A percentile compares a stretch with the other conserved stretches of the same genome.
These are phyloP conservation scores for Pseudocheirus occidentalis DNA, from an alignment of 2,797 vertebrate species.

Conservation along the genomic window DNA sequence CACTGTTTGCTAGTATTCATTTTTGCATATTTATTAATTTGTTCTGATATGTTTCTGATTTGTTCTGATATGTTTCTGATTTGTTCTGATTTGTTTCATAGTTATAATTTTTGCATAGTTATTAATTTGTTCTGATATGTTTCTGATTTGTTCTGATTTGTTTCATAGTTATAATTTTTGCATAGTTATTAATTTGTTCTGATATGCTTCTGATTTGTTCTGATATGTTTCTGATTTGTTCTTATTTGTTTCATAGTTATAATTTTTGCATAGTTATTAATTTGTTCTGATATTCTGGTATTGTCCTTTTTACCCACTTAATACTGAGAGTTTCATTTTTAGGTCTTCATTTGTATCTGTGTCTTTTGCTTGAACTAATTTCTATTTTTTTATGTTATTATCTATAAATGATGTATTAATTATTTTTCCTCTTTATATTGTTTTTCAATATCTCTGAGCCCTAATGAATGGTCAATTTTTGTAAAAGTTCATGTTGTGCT, in stretches of 20 bases:
- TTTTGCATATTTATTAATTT: background rate
- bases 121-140: background rate
- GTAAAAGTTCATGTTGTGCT: background rate
- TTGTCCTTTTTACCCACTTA: background rate
- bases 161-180: too few species aligned
- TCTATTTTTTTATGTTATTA: background rate
- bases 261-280: background rate
- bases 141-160: too few species aligned
- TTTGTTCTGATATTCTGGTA: background rate
- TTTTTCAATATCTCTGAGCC: background rate
- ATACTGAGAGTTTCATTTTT: background rate
- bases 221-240: too few species aligned
- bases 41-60: background rate
- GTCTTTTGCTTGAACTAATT: background rate
- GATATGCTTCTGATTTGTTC: background rate
- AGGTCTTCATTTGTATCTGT: background rate
- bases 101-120: background rate
- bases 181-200: background rate
- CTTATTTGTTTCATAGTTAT: too few species aligned
- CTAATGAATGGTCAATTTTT: background rate
- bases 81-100: too few species aligned
- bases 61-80: too few species aligned
- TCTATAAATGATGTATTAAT: background rate
- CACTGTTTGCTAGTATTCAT: background rate
- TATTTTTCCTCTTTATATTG: background rate